A percentile compares a stretch with the other conserved stretches of the same genome.
phyloP scores from a whole-genome alignment of 2,797 vertebrate genomes.

The Pseudochromis fuscus region DNA sequence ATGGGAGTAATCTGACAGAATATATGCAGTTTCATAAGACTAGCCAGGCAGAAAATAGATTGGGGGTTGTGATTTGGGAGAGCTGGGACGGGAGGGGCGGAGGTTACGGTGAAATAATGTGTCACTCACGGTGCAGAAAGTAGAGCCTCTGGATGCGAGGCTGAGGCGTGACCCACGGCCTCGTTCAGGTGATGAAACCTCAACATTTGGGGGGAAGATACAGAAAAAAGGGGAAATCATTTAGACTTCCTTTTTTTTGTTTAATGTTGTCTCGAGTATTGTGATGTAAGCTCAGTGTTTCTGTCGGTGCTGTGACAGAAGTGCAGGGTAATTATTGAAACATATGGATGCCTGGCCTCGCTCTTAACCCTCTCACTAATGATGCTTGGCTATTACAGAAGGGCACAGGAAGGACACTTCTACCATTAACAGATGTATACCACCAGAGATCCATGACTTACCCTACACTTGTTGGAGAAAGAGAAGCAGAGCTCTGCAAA shows the following conservation, averaged over 20 bases:
- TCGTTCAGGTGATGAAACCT: conserved; percentile 52
- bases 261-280: conserved; percentile 24
- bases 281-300: conserved; percentile 39
- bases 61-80: conserved; percentile 75
- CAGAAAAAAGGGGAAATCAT: conserved; percentile 13
- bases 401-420: conserved; percentile 78
- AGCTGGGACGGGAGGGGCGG: conserved; percentile 50
- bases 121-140: conserved; percentile 82
- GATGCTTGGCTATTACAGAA: conserved; percentile 78
- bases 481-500: conserved; percentile 21
- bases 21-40: conserved; percentile 90
- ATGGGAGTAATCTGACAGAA: conserved; percentile 87
- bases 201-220: conserved; percentile 34
- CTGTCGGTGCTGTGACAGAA: conserved; percentile 63
- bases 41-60: conserved; percentile 92
- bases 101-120: conserved; percentile 84
- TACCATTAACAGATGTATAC: conserved; percentile 74
- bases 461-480: conserved; percentile 47
- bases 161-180: conserved; percentile 56
- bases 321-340: conserved; percentile 80
- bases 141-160: conserved; percentile 64
- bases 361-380: conserved; percentile 81
- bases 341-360: conserved; percentile 77
- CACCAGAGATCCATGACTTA: conserved; percentile 63
- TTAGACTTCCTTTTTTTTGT: background rate